phyloP scores from a whole-genome alignment of 2,888 invertebrate species.

The Lepidochrysops patricia region DNA sequence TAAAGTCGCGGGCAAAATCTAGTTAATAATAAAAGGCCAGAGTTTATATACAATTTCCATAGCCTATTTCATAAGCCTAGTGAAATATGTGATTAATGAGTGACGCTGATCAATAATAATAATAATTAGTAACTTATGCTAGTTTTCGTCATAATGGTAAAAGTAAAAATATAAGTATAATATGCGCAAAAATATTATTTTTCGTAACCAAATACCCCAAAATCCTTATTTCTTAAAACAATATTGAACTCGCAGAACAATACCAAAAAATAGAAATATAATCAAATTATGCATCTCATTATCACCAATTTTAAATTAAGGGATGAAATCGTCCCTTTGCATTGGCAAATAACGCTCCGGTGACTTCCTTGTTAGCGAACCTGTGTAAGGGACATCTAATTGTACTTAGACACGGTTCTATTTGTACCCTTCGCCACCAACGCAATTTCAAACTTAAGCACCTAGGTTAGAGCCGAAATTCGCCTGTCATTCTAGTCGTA shows the following conservation, averaged over 20 bases:
- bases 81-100: no score
- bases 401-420: slow-evolving; percentile 36
- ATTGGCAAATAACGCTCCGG: slow-evolving; percentile 63
- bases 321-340: slow-evolving; percentile 63
- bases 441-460: slow-evolving; percentile 23
- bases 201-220: slow-evolving; percentile 2
- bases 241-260: slow-evolving; percentile 17
- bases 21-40: no score
- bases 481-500: slow-evolving; percentile 18
- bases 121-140: no score
- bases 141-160: no score
- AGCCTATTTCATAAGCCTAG: no score
- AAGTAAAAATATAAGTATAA: not conserved
- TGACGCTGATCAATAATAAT: no score
- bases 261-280: slow-evolving; percentile 33
- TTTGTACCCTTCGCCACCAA: slow-evolving; percentile 13
- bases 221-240: slow-evolving; percentile 12
- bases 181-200: not conserved
- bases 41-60: no score
- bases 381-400: slow-evolving; percentile 43
- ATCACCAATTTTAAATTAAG: slow-evolving; percentile 62
- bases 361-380: slow-evolving; percentile 61
- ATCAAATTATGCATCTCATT: slow-evolving; percentile 67
- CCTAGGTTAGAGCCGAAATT: slow-evolving; percentile 27
- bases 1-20: no score